Evolutionary conservation across 2,888 invertebrate genomes (phyloP), one percentile per base, ranked within the genome.

Genomic region (Eristalis tenax): DNA sequence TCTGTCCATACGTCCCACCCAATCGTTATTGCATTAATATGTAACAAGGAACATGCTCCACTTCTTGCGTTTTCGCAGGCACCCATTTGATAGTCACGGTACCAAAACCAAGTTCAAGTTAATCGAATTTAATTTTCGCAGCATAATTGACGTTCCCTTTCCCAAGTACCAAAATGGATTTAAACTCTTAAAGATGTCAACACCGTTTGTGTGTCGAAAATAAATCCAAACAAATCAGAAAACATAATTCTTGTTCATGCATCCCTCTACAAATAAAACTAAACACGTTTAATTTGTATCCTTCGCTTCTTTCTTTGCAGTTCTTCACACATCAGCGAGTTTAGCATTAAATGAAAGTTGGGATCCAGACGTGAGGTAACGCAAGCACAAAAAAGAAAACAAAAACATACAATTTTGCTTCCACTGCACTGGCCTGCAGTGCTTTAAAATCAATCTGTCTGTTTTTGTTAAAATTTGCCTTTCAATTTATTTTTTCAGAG

Each of bases 311-410:
- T 88, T 91, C 92, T 74, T 90, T 95, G 91, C 95, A 99, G 99
- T 99, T 94, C 96, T 99, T 94, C 99, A 99, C 94, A 99, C 99
- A 92, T 99, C 98, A 92, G 99, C 99, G 93, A 99, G 98, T 95
- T 95, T 99, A 93, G 98, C 98, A 90, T 95, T 99, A 93, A 99
- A 99, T 94, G 99, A 99, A 95, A 98, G 98, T 94, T 99, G 98
- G 98, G 99, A 99, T 94, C 98, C 98, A 89, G 98, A 98, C 94
- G 98, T 98, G 88, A 94, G 95, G 94, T 94, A 92, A 50, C 50
- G 8, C 50, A 50, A 50, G 5, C 32, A 32, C 32, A 32, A 8
- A 32, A 76, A 92, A 89, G 88, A 26, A 56, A 90, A 57, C n/a
- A 65, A 35, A 64, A 5, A 18, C n/a, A 50, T 3, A 50, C 50